Conservation (phyloP, 2,888 invertebrate genomes). For the Zaprionus obscuricornis region DNA sequence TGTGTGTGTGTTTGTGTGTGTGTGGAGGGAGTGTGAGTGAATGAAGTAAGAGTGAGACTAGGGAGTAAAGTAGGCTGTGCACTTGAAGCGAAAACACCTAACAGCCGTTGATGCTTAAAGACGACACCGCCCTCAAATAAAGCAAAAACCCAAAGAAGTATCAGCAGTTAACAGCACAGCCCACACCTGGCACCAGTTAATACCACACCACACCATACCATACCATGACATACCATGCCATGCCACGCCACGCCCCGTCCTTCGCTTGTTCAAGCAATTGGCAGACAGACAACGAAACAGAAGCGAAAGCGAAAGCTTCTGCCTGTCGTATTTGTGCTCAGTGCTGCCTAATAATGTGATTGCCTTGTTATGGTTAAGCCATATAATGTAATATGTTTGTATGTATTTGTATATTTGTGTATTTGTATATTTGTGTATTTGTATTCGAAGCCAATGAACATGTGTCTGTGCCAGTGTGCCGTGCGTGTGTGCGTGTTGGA, state of each 20-base stretch:
- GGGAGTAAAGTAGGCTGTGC: no score
- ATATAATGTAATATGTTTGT: slow-evolving; percentile 73
- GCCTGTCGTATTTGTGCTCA: slow-evolving; percentile 58
- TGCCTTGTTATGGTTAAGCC: slow-evolving; percentile 78
- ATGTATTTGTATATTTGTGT: slow-evolving; percentile 18
- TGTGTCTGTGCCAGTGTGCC: slow-evolving; percentile 1
- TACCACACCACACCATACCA: no score
- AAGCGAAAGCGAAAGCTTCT: background rate
- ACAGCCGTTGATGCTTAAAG: slow-evolving; percentile 55
- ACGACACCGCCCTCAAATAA: slow-evolving; percentile 30
- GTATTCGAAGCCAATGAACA: no score
- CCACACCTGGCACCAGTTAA: no score
- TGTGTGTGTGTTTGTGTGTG: slow-evolving; percentile 8
- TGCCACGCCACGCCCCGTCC: no score
- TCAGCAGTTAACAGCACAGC: no score
- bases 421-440: slow-evolving; percentile 9
- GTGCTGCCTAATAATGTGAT: slow-evolving; percentile 74
- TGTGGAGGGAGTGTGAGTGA: slow-evolving; percentile 9
- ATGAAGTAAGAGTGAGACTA: no score
- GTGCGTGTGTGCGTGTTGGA: slow-evolving; percentile 58
- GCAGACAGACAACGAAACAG: background rate
- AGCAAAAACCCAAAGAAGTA: slow-evolving; percentile 20
- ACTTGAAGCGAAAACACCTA: slow-evolving; percentile 47
- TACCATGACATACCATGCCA: no score
- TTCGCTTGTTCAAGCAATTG: no score